A percentile compares a stretch with the other conserved stretches of the same genome.
phyloP scores from a whole-genome alignment of 2,888 invertebrate species.

The Drosophila acutilabella region DNA sequence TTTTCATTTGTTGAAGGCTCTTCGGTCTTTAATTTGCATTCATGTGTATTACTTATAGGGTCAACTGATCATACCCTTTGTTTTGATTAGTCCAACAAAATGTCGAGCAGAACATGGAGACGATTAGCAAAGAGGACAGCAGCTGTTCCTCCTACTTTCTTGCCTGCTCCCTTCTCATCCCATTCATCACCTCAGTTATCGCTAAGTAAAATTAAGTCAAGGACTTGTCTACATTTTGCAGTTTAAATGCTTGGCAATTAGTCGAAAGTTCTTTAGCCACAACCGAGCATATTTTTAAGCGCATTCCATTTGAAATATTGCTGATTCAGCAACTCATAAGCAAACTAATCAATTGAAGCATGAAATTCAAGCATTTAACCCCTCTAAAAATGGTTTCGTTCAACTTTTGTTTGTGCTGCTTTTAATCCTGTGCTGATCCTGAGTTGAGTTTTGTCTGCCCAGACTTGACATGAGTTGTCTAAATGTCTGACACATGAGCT shows the following conservation, averaged over 20 bases:
- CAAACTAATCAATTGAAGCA: constrained; percentile 16
- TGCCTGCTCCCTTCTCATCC: neutral
- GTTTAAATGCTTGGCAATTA: constrained; percentile 56
- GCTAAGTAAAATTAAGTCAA: constrained; percentile 27
- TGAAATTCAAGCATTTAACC: constrained; percentile 2
- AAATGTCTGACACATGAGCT: constrained; percentile 19
- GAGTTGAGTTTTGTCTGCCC: constrained; percentile 22
- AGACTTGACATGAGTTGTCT: constrained; percentile 41
- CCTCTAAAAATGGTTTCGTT: constrained; percentile 5
- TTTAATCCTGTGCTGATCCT: constrained; percentile 20
- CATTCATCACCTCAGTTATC: too few species aligned
- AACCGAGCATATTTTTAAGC: constrained; percentile 32
- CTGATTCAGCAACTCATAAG: neutral
- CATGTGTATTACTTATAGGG: too few species aligned
- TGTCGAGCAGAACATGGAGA: constrained; percentile 20
- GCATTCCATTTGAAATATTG: constrained; percentile 10
- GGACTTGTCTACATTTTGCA: constrained; percentile 48
- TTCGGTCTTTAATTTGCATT: too few species aligned
- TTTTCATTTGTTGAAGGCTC: too few species aligned
- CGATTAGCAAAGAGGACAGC: constrained; percentile 41
- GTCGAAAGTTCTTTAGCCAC: constrained; percentile 35
- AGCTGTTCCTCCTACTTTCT: neutral
- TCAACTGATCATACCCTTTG: too few species aligned
- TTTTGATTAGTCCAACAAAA: neutral
- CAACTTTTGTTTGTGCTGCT: constrained; percentile 6